Percentiles rank a stretch among this genome's conserved stretches.
Evolutionary conservation across 30 jellyfish, hydroid and myxozoan species (phyloP).

Genomic region (Aurelia coerulea): DNA sequence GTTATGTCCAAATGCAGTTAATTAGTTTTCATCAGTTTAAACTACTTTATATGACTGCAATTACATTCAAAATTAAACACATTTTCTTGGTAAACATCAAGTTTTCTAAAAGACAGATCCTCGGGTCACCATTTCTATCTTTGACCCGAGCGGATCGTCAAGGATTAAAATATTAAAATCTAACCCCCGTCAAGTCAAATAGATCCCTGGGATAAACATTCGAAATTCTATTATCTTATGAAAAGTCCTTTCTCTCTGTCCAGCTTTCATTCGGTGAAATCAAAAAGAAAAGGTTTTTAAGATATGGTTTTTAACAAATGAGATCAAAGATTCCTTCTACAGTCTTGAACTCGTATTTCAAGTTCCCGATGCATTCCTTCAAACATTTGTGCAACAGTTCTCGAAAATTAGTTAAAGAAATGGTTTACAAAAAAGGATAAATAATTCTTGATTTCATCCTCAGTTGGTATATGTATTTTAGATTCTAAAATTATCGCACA

Average conservation of each 20-base stretch:
- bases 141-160: too few species aligned
- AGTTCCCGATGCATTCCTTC: too few species aligned
- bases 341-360: too few species aligned
- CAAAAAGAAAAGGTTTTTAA: background rate
- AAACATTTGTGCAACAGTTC: constrained; percentile 47
- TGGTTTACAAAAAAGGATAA: background rate
- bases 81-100: too few species aligned
- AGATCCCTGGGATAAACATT: constrained; percentile 27
- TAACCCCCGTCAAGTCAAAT: constrained; percentile 52
- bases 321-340: background rate
- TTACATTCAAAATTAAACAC: too few species aligned
- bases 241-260: constrained; percentile 12
- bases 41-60: too few species aligned
- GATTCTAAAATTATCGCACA: background rate
- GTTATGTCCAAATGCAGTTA: too few species aligned
- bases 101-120: too few species aligned
- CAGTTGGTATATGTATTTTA: background rate
- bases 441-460: too few species aligned
- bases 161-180: background rate
- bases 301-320: constrained; percentile 5
- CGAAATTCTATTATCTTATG: constrained; percentile 33
- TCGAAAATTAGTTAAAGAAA: background rate
- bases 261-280: background rate
- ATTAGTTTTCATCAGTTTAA: too few species aligned
- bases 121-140: too few species aligned